Conservation (phyloP, 2,113 vertebrate species). For the Menura novaehollandiae region DNA sequence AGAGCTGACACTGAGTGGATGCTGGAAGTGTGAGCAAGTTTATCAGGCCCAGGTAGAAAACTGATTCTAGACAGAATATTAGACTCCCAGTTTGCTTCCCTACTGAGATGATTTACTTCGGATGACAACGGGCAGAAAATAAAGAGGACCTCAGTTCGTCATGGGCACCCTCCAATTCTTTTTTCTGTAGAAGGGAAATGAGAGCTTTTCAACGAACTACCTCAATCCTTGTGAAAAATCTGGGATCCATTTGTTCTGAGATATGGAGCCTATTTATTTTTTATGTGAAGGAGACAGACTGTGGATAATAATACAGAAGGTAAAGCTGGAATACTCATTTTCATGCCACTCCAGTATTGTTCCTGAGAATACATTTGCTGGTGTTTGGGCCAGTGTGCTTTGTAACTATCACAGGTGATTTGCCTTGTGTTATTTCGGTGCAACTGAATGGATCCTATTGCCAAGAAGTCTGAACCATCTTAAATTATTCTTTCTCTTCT, state of each 20-base stretch:
- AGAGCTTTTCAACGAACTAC: constrained; percentile 44
- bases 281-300: constrained; percentile 28
- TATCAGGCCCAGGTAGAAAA: constrained; percentile 28
- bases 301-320: constrained; percentile 34
- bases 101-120: constrained; percentile 44
- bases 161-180: constrained; percentile 36
- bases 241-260: constrained; percentile 54
- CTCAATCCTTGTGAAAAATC: constrained; percentile 56
- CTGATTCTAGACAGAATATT: constrained; percentile 36
- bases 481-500: background rate
- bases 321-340: constrained; percentile 29
- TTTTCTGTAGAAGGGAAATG: constrained; percentile 47
- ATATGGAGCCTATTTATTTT: constrained; percentile 54
- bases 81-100: constrained; percentile 38
- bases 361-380: background rate
- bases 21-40: constrained; percentile 25
- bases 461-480: background rate
- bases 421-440: background rate
- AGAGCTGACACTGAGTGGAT: background rate
- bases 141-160: constrained; percentile 40
- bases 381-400: background rate
- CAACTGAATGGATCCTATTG: background rate
- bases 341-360: background rate
- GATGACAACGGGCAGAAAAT: constrained; percentile 49
- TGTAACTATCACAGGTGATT: background rate